Evolutionary conservation across 2,113 vertebrate genomes (phyloP).

Genomic region (Laticauda colubrina): DNA sequence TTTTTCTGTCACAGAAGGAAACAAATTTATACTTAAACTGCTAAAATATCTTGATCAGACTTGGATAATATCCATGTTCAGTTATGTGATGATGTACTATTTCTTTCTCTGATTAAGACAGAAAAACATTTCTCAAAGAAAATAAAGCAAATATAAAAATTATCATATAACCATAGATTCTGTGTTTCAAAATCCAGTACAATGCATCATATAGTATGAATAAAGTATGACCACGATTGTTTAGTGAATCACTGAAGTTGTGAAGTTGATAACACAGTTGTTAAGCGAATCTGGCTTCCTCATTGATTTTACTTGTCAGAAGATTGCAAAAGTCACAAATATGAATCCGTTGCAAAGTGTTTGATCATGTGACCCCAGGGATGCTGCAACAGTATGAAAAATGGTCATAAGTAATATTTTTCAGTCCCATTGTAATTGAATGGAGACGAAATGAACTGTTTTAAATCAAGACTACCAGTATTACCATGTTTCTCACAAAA

Average conservation of each 20-base stretch:
- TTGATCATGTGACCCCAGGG: not conserved
- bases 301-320: not conserved
- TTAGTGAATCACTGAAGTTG: not conserved
- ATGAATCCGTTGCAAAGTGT: not conserved
- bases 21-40: not conserved
- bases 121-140: not conserved
- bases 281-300: not conserved
- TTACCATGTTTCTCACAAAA: not conserved
- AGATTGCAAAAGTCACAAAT: not conserved
- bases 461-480: not conserved
- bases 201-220: not conserved
- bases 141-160: not conserved
- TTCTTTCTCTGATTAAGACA: not conserved
- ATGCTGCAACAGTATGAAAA: not conserved
- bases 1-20: not conserved
- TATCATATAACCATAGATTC: not conserved
- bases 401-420: not conserved
- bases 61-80: not conserved
- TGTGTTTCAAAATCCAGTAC: not conserved
- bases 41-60: not conserved
- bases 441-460: not conserved
- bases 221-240: not conserved
- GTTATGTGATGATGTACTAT: not conserved
- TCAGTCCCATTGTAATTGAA: not conserved
- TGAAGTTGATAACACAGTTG: not conserved